phyloP scores from a whole-genome alignment of 2,113 vertebrate species.

The Phainopepla nitens region DNA sequence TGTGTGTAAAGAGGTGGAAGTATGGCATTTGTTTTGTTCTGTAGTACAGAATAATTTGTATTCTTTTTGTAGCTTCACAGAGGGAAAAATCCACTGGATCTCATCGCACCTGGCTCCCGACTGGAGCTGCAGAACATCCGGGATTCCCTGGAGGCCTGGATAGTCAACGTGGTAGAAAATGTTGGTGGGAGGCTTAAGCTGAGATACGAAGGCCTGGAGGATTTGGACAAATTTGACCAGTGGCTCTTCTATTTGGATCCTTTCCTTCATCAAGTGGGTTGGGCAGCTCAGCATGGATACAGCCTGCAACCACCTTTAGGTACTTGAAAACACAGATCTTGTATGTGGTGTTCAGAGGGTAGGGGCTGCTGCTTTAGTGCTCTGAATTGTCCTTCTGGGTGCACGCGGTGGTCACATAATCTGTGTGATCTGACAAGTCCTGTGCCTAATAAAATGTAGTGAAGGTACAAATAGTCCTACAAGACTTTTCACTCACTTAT shows the following conservation, averaged over 20 bases:
- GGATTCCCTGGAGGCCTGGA: conserved; percentile 82
- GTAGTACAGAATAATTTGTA: neutral
- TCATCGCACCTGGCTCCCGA: conserved; percentile 84
- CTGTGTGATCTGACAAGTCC: neutral
- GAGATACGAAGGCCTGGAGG: conserved; percentile 82
- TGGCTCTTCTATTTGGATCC: conserved; percentile 95
- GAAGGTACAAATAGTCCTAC: neutral
- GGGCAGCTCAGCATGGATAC: conserved; percentile 85
- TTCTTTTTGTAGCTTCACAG: conserved; percentile 80
- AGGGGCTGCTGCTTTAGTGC: neutral
- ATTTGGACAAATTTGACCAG: conserved; percentile 74
- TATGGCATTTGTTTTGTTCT: neutral
- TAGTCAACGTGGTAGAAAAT: conserved; percentile 88
- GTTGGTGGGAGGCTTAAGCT: conserved; percentile 88
- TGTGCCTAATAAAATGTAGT: neutral
- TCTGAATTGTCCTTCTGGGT: neutral
- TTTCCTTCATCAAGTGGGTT: conserved; percentile 90
- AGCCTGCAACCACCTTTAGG: conserved; percentile 86
- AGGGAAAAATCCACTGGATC: conserved; percentile 90
- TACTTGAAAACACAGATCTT: conserved; percentile 24
- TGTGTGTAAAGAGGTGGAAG: neutral
- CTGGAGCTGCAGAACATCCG: conserved; percentile 85
- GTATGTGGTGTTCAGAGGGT: neutral
- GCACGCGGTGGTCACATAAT: neutral
- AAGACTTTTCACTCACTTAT: neutral